Base-by-base conservation (phyloP, 1,140 invertebrate species). In the Calliopsis andreniformis region DNA sequence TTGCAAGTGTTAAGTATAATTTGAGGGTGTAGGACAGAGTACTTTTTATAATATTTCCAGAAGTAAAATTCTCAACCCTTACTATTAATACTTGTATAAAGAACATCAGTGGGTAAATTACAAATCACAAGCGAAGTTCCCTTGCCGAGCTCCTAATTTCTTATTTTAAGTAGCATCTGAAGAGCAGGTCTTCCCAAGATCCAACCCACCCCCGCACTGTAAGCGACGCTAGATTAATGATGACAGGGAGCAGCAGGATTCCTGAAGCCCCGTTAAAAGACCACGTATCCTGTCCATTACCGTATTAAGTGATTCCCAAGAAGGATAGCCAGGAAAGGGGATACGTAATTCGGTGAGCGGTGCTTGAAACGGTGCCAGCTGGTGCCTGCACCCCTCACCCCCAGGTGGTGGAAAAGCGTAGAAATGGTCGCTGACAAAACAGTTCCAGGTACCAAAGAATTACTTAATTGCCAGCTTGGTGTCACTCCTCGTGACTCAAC, bases 331-430 rank as follows among this genome's bases (percentile, higher is more conserved):
- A 51, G 73, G 47, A 83, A 85, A 62, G 71, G 79, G 78, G 81
- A 71, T 82, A 85, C 76, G 86, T 80, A 90, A 90, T 90, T 87
- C 87, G 79, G 76, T 85, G 86, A 90, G 87, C 89, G 87, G 87
- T 82, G 80, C 83, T 87, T 91, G 89, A 91, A 90, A 88, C 79
- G 86, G 88, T 90, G 89, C 89, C 90, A 91, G 86, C 81, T 85
- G 69, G 89, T 90, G 84, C 79, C 82, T 75, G 51, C 66, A 32
- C 35, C 59, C 61, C 63, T 63, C 70, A 67, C 61, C 76, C 80
- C 32, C 69, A 68, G 78, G 51, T 53, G 70, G 51, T 67, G 63
- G 80, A 78, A 76, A 81, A 61, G n/a, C 30, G 23, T 28, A 63
- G 55, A n/a, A 47, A 35, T 67, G 49, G 47, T 77, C 78, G 55